phyloP scores from a whole-genome alignment of 2,888 invertebrate species.

The Meiosimyza decipiens region DNA sequence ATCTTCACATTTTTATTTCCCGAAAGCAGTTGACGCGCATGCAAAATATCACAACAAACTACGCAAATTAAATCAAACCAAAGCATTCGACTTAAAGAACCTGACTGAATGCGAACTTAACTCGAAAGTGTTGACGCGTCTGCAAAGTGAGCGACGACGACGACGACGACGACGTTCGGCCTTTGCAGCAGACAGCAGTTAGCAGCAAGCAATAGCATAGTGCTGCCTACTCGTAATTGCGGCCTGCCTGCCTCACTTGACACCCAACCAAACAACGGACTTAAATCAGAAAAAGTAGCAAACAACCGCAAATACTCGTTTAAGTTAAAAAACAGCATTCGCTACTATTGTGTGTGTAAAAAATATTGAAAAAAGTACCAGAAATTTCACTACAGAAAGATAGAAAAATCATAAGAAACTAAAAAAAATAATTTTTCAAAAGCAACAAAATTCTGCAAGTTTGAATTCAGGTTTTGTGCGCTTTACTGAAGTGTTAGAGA shows the following conservation, averaged over 20 bases:
- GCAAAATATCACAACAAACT: too few relatives aligned
- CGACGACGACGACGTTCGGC: constrained; percentile 12
- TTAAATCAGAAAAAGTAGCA: not conserved
- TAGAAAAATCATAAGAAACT: too few relatives aligned
- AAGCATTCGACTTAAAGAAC: constrained; percentile 43
- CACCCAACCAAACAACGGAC: constrained; percentile 22
- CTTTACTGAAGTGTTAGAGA: too few relatives aligned
- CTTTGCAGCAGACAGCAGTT: constrained; percentile 21
- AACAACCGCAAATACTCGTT: not conserved
- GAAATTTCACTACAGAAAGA: not conserved
- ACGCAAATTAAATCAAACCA: constrained; percentile 35
- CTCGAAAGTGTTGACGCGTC: constrained; percentile 28
- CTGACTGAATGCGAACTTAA: constrained; percentile 39
- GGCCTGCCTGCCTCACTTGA: constrained; percentile 22
- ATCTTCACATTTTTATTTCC: not conserved
- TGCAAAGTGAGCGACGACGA: constrained; percentile 3
- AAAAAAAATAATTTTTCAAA: too few relatives aligned
- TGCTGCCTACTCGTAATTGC: constrained; percentile 16
- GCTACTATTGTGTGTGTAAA: not conserved
- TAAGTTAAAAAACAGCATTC: not conserved
- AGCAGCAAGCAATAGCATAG: constrained; percentile 10
- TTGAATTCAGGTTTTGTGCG: too few relatives aligned
- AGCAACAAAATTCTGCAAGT: too few relatives aligned
- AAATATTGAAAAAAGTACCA: constrained; percentile 3
- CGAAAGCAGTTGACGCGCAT: not conserved